These are phyloP conservation scores for Podiceps cristatus DNA, from an alignment of 2,113 vertebrate species.

Conservation along the genomic window DNA sequence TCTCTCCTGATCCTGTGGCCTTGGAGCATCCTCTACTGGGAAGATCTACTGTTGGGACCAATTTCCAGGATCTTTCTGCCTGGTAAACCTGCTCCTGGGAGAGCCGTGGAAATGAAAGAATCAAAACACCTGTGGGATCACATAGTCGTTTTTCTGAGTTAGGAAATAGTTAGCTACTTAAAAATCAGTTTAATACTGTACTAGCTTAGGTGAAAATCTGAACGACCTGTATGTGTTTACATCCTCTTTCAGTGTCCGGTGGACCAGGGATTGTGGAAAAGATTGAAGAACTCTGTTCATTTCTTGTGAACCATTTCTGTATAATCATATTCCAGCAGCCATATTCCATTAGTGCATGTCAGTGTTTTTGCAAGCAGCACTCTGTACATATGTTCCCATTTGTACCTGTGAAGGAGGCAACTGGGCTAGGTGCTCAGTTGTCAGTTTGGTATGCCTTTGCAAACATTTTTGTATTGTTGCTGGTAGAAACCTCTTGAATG, in stretches of 20 bases:
- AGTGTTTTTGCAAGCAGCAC: background rate
- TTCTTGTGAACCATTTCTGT: background rate
- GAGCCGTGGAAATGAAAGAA: background rate
- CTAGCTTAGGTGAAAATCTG: background rate
- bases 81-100: background rate
- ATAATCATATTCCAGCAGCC: background rate
- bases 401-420: background rate
- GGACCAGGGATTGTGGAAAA: background rate
- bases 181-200: background rate
- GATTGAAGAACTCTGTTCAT: background rate
- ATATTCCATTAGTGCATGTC: rapidly evolving
- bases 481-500: background rate
- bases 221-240: background rate
- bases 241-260: background rate
- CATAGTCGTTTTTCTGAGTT: background rate
- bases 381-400: background rate
- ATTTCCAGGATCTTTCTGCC: background rate
- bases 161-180: background rate
- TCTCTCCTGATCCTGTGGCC: background rate
- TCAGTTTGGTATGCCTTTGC: background rate
- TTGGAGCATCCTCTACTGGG: background rate
- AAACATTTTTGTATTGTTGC: background rate
- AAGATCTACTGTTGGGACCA: background rate
- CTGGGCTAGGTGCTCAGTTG: rapidly evolving
- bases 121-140: background rate